A percentile compares a stretch with the other conserved stretches of the same genome.
phyloP scores from a whole-genome alignment of 1,140 invertebrate genomes.

The Drosophila sproati region DNA sequence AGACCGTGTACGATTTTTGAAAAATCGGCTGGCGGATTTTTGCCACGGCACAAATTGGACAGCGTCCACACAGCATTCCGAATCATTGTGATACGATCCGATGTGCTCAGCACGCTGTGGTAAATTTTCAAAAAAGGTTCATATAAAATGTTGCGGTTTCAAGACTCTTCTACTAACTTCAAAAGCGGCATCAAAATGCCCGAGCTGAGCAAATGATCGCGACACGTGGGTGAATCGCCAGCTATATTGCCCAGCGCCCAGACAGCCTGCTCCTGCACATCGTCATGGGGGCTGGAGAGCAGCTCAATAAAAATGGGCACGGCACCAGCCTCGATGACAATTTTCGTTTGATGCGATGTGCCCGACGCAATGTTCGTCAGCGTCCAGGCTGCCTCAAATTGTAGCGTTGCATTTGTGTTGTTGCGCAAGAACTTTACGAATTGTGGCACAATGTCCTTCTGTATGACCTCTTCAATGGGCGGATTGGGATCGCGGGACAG shows the following conservation, averaged over 20 bases:
- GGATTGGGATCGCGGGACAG: conserved; percentile 98
- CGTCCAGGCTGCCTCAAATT: conserved; percentile 99
- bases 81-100: conserved; percentile 94
- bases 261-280: conserved; percentile 98
- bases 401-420: conserved; percentile 90
- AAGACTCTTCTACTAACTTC: conserved; percentile 88
- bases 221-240: conserved; percentile 96
- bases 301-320: conserved; percentile 96
- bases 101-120: conserved; percentile 92
- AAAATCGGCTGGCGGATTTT: conserved; percentile 98
- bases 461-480: conserved; percentile 99
- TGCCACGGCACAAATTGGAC: conserved; percentile 98
- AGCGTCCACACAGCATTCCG: conserved; percentile 99
- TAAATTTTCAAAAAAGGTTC: background rate
- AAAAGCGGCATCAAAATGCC: conserved; percentile 95
- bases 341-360: conserved; percentile 96
- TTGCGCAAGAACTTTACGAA: conserved; percentile 97
- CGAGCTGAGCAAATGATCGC: conserved; percentile 95
- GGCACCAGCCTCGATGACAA: conserved; percentile 97
- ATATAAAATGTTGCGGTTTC: background rate
- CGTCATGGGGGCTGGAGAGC: conserved; percentile 92
- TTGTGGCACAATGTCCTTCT: conserved; percentile 96
- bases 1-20: conserved; percentile 92
- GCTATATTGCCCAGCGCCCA: conserved; percentile 98
- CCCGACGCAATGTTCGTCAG: conserved; percentile 99